phyloP scores from a whole-genome alignment of 2,113 vertebrate genomes.

The Narcine bancroftii region DNA sequence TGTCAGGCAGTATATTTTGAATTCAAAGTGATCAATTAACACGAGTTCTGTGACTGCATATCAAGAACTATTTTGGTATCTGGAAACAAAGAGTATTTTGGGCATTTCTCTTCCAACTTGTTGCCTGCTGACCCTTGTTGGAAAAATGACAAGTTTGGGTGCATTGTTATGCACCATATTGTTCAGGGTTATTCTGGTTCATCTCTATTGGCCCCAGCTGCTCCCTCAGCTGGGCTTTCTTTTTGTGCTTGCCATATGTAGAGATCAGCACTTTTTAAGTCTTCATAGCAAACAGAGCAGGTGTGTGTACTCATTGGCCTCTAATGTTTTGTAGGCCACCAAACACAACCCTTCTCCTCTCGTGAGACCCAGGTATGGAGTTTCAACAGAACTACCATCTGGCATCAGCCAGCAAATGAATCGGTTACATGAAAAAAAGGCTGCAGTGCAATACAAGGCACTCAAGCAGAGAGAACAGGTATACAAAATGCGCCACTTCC shows the following conservation, averaged over 20 bases:
- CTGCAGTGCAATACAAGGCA: not conserved
- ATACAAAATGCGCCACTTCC: not conserved
- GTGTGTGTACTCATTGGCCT: not conserved
- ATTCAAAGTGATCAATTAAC: not conserved
- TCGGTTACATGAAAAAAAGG: not conserved
- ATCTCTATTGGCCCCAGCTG: not conserved
- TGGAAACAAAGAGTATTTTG: not conserved
- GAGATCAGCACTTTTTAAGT: not conserved
- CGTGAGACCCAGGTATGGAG: too few species aligned
- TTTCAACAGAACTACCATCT: not conserved
- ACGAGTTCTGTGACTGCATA: not conserved
- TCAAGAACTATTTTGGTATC: not conserved
- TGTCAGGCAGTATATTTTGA: not conserved
- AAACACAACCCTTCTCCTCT: not conserved
- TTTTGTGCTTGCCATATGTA: not conserved
- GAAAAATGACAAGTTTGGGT: not conserved
- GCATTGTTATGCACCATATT: not conserved
- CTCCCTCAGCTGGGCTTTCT: not conserved
- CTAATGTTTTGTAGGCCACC: not conserved
- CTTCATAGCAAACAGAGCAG: not conserved
- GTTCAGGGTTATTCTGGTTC: not conserved
- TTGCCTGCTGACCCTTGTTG: not conserved
- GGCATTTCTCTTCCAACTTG: not conserved
- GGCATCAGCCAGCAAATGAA: not conserved
- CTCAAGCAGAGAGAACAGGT: slow-evolving; percentile 4